phyloP scores from a whole-genome alignment of 2,888 invertebrate species.

The Acanthopleura granulata region DNA sequence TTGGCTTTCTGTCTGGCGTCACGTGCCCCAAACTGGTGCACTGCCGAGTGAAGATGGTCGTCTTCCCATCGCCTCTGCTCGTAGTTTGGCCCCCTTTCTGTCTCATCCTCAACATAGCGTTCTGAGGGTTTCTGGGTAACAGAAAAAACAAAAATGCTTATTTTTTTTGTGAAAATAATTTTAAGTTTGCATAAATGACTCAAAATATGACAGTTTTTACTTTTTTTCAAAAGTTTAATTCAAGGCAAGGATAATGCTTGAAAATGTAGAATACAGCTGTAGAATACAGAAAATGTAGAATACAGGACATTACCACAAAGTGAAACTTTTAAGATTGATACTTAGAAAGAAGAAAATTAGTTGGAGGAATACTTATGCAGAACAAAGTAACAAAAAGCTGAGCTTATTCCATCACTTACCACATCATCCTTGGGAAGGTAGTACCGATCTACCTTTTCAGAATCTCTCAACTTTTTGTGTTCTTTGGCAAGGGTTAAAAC shows the following conservation, averaged over 20 bases:
- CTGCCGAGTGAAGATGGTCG: slow-evolving; percentile 93
- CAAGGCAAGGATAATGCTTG: no score
- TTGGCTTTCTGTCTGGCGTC: slow-evolving; percentile 75
- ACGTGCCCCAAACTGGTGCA: slow-evolving; percentile 93
- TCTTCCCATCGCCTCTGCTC: slow-evolving; percentile 94
- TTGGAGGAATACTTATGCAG: not conserved
- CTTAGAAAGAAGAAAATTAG: not conserved
- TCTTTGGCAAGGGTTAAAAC: slow-evolving; percentile 91
- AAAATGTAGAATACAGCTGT: no score
- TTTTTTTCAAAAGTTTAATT: no score
- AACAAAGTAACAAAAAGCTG: no score
- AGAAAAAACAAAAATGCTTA: no score
- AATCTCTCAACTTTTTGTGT: slow-evolving; percentile 93
- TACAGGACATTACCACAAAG: no score
- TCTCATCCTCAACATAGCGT: slow-evolving; percentile 77
- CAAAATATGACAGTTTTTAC: no score
- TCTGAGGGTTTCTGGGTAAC: slow-evolving; percentile 54
- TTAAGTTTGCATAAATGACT: no score
- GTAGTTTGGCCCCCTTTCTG: slow-evolving; percentile 77
- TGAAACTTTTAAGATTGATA: no score
- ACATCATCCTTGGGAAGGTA: slow-evolving; percentile 86
- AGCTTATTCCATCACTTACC: slow-evolving; percentile 25
- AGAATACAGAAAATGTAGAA: no score
- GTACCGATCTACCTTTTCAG: slow-evolving; percentile 93
- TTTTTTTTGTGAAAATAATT: no score